Evolutionary conservation across 2,888 invertebrate genomes (phyloP).

Genomic region (Apomyelois bistriatella): DNA sequence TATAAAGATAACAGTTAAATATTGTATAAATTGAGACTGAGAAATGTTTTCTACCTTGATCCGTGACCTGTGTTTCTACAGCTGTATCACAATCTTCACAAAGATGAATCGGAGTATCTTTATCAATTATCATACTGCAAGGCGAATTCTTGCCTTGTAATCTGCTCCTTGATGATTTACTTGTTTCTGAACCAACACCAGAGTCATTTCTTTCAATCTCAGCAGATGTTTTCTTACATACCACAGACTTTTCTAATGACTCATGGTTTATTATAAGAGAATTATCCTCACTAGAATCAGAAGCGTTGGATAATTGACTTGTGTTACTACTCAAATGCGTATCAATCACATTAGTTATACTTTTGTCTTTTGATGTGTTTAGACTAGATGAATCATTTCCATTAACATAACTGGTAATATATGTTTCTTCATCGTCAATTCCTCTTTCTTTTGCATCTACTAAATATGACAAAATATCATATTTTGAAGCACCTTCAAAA

Average conservation of each 20-base stretch:
- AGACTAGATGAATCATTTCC: slow-evolving; percentile 73
- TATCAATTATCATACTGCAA: slow-evolving; percentile 69
- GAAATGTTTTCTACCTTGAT: slow-evolving; percentile 66
- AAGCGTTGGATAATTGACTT: slow-evolving; percentile 89
- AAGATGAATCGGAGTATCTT: slow-evolving; percentile 82
- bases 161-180: slow-evolving; percentile 90
- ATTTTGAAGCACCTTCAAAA: slow-evolving; percentile 91
- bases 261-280: slow-evolving; percentile 83
- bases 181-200: slow-evolving; percentile 95
- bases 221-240: slow-evolving; percentile 81
- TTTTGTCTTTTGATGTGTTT: slow-evolving; percentile 78
- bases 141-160: slow-evolving; percentile 81
- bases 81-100: slow-evolving; percentile 94
- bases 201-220: slow-evolving; percentile 96
- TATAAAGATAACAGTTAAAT: background rate
- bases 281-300: slow-evolving; percentile 92
- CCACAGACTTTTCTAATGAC: slow-evolving; percentile 74
- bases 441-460: slow-evolving; percentile 92
- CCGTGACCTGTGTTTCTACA: slow-evolving; percentile 87
- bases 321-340: slow-evolving; percentile 83
- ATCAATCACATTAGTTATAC: slow-evolving; percentile 61
- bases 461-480: slow-evolving; percentile 93
- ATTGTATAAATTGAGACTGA: background rate
- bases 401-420: slow-evolving; percentile 81
- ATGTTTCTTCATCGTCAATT: slow-evolving; percentile 85